These are phyloP conservation scores for Polymixis lichenea DNA, from an alignment of 2,888 invertebrate species.

Conservation along the genomic window DNA sequence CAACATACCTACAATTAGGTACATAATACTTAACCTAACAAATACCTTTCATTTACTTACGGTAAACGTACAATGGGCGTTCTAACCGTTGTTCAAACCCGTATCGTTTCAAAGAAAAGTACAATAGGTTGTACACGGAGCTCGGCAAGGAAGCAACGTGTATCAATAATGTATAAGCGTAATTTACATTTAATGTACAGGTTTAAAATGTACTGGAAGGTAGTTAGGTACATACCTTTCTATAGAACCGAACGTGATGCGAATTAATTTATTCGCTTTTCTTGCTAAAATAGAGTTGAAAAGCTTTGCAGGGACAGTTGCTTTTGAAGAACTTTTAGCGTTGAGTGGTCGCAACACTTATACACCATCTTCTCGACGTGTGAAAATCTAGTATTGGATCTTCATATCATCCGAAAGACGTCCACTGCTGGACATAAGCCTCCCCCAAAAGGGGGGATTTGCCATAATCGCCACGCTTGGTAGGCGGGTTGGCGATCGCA, in stretches of 20 bases:
- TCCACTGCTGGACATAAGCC: too few species aligned
- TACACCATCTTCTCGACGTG: neutral
- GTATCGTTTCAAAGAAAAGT: conserved; percentile 34
- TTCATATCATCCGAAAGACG: too few species aligned
- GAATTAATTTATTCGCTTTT: conserved; percentile 28
- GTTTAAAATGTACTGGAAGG: conserved; percentile 39
- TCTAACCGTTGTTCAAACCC: conserved; percentile 40
- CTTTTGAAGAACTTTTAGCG: neutral
- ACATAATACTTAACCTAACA: conserved; percentile 31
- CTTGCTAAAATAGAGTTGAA: neutral
- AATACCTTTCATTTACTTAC: conserved; percentile 43
- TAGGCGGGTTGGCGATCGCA: too few species aligned
- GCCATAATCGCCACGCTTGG: too few species aligned
- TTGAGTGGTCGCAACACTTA: neutral
- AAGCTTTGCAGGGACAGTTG: neutral
- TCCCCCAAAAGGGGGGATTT: too few species aligned
- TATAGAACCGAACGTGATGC: conserved; percentile 14
- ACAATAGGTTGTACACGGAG: conserved; percentile 49
- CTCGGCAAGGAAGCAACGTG: conserved; percentile 28
- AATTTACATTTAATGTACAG: conserved; percentile 55
- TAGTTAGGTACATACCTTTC: conserved; percentile 5
- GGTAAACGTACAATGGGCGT: conserved; percentile 38
- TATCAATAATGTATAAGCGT: conserved; percentile 61
- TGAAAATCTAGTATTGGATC: neutral
- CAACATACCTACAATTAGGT: conserved; percentile 26